Evolutionary conservation across 2,888 invertebrate species (phyloP).

Genomic region (Ichneumoninae sp.): DNA sequence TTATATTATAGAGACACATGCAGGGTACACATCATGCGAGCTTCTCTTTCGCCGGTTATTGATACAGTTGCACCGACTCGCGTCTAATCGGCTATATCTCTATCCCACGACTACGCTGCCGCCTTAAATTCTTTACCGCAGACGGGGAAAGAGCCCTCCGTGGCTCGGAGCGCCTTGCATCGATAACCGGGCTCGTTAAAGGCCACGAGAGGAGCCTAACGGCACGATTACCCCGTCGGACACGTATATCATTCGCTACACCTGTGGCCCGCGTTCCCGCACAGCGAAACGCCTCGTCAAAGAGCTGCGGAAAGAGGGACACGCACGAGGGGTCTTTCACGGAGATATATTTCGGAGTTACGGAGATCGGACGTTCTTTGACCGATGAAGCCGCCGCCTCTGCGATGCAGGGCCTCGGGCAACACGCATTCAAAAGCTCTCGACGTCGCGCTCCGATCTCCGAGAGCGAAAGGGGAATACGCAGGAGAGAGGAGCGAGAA

Average conservation of each 20-base stretch:
- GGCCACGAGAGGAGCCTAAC: background rate
- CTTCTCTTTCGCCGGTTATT: slow-evolving; percentile 32
- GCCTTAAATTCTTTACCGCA: background rate
- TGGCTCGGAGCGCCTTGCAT: background rate
- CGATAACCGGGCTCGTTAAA: background rate
- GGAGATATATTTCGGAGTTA: slow-evolving; percentile 1
- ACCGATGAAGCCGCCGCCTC: slow-evolving; percentile 19
- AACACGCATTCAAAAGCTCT: slow-evolving; percentile 26
- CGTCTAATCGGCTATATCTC: background rate
- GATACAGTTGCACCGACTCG: slow-evolving; percentile 28
- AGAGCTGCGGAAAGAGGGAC: background rate
- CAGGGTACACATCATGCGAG: slow-evolving; percentile 26
- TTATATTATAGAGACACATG: background rate
- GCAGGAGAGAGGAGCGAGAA: slow-evolving; percentile 16
- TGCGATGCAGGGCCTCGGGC: slow-evolving; percentile 10
- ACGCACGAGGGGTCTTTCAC: background rate
- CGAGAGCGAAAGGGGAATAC: slow-evolving; percentile 35
- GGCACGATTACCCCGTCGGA: background rate
- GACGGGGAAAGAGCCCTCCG: background rate
- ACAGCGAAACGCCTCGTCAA: background rate
- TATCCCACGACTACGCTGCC: background rate
- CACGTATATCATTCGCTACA: background rate
- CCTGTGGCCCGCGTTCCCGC: background rate
- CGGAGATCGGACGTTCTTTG: slow-evolving; percentile 9
- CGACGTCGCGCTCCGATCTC: slow-evolving; percentile 5